Conservation (phyloP, 2,113 vertebrate species). For the Percopsis transmontana region DNA sequence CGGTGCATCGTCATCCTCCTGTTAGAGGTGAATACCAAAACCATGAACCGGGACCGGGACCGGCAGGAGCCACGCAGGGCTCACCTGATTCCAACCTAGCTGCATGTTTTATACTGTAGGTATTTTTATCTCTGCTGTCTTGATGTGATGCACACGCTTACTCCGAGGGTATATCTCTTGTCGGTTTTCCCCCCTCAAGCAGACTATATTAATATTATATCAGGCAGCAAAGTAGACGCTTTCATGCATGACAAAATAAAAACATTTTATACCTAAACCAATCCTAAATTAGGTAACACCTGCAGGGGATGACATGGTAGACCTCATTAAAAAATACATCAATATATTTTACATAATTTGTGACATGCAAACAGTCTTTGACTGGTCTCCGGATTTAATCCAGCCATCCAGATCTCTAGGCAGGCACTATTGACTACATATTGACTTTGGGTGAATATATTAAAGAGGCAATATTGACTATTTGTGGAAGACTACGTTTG, state of each 20-base stretch:
- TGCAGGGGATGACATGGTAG: slow-evolving; percentile 54
- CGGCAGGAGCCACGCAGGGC: too few relatives aligned
- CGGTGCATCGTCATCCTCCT: slow-evolving; percentile 35
- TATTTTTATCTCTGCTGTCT: too few relatives aligned
- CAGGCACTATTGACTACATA: too few relatives aligned
- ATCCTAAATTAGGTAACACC: slow-evolving; percentile 47
- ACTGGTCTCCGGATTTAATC: neutral
- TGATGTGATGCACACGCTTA: slow-evolving; percentile 2
- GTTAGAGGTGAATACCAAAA: slow-evolving; percentile 7
- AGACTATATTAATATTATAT: slow-evolving; percentile 55
- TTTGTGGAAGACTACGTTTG: too few relatives aligned
- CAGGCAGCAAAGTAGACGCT: slow-evolving; percentile 38
- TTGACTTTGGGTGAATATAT: too few relatives aligned
- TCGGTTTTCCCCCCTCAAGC: neutral
- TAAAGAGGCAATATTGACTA: too few relatives aligned
- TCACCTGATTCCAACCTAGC: too few relatives aligned
- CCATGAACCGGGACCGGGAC: too few relatives aligned
- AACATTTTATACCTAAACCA: slow-evolving; percentile 57
- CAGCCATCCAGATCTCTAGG: too few relatives aligned
- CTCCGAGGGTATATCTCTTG: slow-evolving; percentile 11
- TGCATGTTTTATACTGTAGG: too few relatives aligned
- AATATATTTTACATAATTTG: slow-evolving; percentile 38
- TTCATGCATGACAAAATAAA: slow-evolving; percentile 35
- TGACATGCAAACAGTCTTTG: slow-evolving; percentile 37
- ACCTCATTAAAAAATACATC: slow-evolving; percentile 52